phyloP scores from a whole-genome alignment of 2,797 vertebrate species.

The Carduelis carduelis region DNA sequence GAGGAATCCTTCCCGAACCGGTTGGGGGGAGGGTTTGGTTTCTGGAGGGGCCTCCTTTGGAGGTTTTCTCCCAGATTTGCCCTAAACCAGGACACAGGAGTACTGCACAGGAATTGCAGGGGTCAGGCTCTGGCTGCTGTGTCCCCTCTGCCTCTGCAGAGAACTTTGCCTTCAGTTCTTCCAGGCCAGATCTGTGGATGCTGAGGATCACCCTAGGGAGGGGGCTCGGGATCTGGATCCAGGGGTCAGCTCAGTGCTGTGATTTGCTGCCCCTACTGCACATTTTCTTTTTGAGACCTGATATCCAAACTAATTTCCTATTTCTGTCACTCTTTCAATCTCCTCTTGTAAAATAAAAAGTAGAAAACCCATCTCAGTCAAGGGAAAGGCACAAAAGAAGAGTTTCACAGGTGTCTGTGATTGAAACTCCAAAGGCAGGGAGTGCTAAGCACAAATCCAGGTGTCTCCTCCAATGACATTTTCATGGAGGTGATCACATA shows the following conservation, averaged over 20 bases:
- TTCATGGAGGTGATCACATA: neutral
- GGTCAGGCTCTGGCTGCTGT: neutral
- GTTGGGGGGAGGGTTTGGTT: too few species aligned
- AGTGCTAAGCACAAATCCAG: neutral
- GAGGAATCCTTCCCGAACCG: too few species aligned
- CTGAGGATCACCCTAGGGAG: neutral
- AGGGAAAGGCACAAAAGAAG: neutral
- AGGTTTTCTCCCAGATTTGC: too few species aligned
- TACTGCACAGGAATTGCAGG: rapidly evolving
- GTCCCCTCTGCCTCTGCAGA: neutral
- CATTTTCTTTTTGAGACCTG: neutral
- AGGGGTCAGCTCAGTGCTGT: neutral
- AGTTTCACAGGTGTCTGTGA: neutral
- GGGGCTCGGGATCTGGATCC: neutral
- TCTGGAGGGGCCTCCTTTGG: too few species aligned
- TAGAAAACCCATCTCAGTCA: neutral
- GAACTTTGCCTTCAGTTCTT: neutral
- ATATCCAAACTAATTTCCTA: neutral
- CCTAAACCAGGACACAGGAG: neutral
- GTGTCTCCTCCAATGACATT: neutral
- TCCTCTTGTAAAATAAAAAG: neutral
- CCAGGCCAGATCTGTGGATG: neutral
- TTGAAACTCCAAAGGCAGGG: neutral
- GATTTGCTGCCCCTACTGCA: neutral
- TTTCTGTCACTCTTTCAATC: neutral